Evolutionary conservation across 92 coral and sea anemone genomes (phyloP).

Genomic region (Phymanthus crucifer): DNA sequence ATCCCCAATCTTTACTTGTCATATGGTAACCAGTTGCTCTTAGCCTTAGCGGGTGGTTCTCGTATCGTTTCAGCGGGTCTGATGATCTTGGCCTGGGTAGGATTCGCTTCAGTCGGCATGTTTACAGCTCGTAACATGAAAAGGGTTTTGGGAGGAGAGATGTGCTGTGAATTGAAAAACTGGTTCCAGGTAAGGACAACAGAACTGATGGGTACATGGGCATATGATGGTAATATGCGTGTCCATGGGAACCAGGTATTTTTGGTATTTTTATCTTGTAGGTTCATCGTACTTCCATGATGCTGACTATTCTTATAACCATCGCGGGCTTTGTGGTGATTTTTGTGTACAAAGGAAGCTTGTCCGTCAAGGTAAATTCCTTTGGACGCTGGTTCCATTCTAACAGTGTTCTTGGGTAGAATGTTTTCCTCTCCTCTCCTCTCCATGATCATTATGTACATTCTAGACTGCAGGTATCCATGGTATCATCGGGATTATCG

Average conservation of each 20-base stretch:
- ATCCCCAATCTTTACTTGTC: too few relatives aligned
- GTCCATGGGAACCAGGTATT: not conserved
- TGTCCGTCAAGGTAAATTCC: slow-evolving; percentile 12
- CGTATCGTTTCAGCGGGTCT: slow-evolving; percentile 33
- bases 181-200: slow-evolving; percentile 59
- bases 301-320: slow-evolving; percentile 36
- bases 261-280: slow-evolving; percentile 7
- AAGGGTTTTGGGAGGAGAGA: slow-evolving; percentile 42
- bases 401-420: too few relatives aligned
- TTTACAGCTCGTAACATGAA: slow-evolving; percentile 59
- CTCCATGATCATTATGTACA: not conserved
- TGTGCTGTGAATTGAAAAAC: slow-evolving; percentile 22
- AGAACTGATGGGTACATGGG: not conserved
- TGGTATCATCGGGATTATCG: slow-evolving; percentile 63
- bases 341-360: slow-evolving; percentile 53
- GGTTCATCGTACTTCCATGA: slow-evolving; percentile 68
- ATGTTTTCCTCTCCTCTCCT: too few relatives aligned
- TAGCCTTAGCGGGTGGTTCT: not conserved
- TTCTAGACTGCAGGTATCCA: slow-evolving; percentile 64
- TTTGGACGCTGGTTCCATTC: too few relatives aligned
- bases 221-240: not conserved
- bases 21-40: not conserved
- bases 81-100: slow-evolving; percentile 69
- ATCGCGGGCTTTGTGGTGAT: slow-evolving; percentile 47
- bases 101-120: slow-evolving; percentile 67